Evolutionary conservation across 2,888 invertebrate genomes (phyloP).

Genomic region (Argyresthia goedartella): DNA sequence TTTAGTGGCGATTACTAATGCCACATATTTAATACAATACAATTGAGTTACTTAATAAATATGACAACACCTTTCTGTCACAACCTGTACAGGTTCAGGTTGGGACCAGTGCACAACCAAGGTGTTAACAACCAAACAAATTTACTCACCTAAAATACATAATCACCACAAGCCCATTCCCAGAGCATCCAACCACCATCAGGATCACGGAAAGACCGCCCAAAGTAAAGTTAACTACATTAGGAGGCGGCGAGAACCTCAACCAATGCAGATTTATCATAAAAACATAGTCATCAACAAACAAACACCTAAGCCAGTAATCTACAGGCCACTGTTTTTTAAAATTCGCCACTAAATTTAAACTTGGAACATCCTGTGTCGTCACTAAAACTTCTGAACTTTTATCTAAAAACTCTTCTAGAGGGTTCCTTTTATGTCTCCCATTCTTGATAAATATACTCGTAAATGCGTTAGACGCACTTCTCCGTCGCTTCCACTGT

Average conservation of each 20-base stretch:
- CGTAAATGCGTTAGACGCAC: constrained; percentile 20
- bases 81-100: too few relatives aligned
- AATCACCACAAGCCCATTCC: constrained; percentile 78
- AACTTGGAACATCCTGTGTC: background rate
- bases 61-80: too few relatives aligned
- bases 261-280: constrained; percentile 80
- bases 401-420: background rate
- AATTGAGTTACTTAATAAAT: too few relatives aligned
- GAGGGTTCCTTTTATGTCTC: background rate
- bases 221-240: constrained; percentile 68
- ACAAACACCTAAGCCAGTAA: constrained; percentile 63
- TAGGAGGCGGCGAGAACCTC: constrained; percentile 73
- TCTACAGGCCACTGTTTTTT: constrained; percentile 49
- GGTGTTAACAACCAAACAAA: background rate
- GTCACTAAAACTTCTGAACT: background rate
- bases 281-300: constrained; percentile 66
- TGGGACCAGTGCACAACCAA: too few relatives aligned
- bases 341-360: constrained; percentile 28
- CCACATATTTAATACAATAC: too few relatives aligned
- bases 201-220: constrained; percentile 74
- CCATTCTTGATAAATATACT: constrained; percentile 6
- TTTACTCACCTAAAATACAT: constrained; percentile 73
- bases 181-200: constrained; percentile 73
- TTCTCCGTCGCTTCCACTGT: constrained; percentile 54
- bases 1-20: too few relatives aligned